Evolutionary conservation across 2,113 vertebrate species (phyloP).

Genomic region (Barnardius zonarius): DNA sequence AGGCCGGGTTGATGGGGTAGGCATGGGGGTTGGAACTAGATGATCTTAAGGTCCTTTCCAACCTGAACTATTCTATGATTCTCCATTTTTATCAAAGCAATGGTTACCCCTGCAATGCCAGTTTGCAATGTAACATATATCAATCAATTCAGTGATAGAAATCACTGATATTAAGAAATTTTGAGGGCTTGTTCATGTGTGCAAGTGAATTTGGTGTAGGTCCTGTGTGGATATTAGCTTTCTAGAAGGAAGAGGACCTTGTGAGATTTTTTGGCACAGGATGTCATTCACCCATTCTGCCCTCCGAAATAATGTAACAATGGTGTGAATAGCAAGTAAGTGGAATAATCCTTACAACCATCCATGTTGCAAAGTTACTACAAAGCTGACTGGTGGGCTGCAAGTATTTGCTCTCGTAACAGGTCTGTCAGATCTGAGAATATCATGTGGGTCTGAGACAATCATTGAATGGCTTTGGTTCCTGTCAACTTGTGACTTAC

Average conservation of each 20-base stretch:
- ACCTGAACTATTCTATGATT: too few species aligned
- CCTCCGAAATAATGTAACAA: background rate
- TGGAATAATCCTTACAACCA: background rate
- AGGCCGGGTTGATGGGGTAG: too few species aligned
- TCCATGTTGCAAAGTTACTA: background rate
- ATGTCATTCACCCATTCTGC: background rate
- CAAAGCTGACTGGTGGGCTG: background rate
- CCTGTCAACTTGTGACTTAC: slow-evolving; percentile 57
- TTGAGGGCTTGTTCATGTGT: background rate
- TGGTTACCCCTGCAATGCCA: background rate
- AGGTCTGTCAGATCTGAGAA: slow-evolving; percentile 38
- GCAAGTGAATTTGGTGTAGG: background rate
- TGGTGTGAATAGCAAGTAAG: background rate
- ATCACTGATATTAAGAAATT: background rate
- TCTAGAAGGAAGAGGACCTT: background rate
- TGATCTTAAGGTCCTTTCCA: too few species aligned
- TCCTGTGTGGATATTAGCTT: background rate
- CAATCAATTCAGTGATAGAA: background rate
- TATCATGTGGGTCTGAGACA: slow-evolving; percentile 47
- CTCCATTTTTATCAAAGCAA: background rate
- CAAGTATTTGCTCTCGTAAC: slow-evolving; percentile 8
- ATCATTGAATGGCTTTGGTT: slow-evolving; percentile 47
- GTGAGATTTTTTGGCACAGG: background rate
- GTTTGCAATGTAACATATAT: background rate
- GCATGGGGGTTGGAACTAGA: too few species aligned